Conservation (phyloP, 2,113 vertebrate genomes). For the Hylia prasina region DNA sequence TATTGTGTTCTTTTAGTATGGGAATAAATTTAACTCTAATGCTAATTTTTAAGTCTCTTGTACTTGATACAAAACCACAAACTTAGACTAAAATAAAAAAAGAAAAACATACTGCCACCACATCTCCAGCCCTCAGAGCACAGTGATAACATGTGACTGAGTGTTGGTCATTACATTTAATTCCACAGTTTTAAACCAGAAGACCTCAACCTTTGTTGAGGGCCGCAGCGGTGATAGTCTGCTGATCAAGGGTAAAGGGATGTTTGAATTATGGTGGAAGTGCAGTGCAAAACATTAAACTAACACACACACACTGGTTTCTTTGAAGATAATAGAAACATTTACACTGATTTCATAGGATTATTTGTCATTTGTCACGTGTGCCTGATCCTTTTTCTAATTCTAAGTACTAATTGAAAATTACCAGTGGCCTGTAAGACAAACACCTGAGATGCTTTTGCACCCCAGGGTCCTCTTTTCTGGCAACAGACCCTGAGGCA, state of each 20-base stretch:
- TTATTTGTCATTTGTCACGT: neutral
- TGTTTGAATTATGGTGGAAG: neutral
- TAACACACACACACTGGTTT: neutral
- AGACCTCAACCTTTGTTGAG: neutral
- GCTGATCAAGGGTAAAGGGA: neutral
- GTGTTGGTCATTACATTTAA: neutral
- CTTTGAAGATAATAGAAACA: neutral
- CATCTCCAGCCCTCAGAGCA: neutral
- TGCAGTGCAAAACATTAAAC: neutral
- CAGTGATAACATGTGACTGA: neutral
- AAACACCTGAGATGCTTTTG: neutral
- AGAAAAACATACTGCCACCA: neutral
- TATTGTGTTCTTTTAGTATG: neutral
- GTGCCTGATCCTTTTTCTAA: neutral
- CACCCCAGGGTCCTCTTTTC: neutral
- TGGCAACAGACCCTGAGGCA: neutral
- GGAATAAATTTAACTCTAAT: neutral
- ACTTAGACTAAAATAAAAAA: neutral
- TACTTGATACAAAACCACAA: neutral
- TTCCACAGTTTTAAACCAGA: neutral
- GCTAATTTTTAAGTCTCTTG: neutral
- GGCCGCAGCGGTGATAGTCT: neutral
- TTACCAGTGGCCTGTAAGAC: neutral
- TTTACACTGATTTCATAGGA: neutral
- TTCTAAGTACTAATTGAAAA: neutral